Evolutionary conservation across 2,888 invertebrate species (phyloP).

Genomic region (Oasisia sp.): DNA sequence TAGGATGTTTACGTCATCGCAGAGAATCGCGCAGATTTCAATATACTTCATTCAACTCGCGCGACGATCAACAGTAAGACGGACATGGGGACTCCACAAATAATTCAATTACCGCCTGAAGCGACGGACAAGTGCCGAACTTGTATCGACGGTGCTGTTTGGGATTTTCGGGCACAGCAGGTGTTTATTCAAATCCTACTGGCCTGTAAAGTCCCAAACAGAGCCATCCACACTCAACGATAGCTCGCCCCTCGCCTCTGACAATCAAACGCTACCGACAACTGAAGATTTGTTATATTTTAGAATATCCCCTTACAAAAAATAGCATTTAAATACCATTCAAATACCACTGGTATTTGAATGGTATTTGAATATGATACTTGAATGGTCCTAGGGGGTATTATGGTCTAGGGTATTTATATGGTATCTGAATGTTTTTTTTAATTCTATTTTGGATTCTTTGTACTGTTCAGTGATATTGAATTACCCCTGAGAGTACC

Average conservation of each 20-base stretch:
- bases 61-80: not conserved
- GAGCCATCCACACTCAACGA: not conserved
- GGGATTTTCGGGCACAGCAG: not conserved
- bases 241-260: not conserved
- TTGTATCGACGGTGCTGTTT: not conserved
- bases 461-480: no score
- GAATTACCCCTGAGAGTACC: no score
- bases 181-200: not conserved
- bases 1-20: not conserved
- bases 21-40: not conserved
- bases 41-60: not conserved
- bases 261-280: not conserved
- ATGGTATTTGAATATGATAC: no score
- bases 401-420: no score
- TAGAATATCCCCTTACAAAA: not conserved
- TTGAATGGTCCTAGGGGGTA: no score
- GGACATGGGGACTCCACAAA: not conserved
- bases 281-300: not conserved
- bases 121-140: not conserved
- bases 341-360: no score
- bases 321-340: no score
- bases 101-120: not conserved
- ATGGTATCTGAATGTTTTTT: no score
- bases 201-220: slow-evolving; percentile 13
- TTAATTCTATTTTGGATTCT: no score